These are phyloP conservation scores for Rosalia funebris DNA, from an alignment of 2,888 invertebrate species.

Conservation along the genomic window DNA sequence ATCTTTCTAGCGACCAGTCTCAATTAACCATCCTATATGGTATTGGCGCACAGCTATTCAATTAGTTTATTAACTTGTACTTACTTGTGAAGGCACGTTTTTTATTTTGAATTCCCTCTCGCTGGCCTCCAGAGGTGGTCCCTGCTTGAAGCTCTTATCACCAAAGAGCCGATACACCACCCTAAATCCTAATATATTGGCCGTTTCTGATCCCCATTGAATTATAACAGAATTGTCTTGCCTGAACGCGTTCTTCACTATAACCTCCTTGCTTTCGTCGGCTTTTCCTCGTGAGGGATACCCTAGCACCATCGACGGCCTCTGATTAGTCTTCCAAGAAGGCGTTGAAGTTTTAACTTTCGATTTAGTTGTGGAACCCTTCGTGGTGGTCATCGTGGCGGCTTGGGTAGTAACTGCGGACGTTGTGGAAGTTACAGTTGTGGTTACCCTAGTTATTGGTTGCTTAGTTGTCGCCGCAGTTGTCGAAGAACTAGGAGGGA, in stretches of 20 bases:
- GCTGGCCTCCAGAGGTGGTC: constrained; percentile 87
- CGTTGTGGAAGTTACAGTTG: constrained; percentile 53
- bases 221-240: constrained; percentile 90
- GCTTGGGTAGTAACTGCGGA: constrained; percentile 54
- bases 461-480: constrained; percentile 53
- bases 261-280: constrained; percentile 78
- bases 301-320: constrained; percentile 78
- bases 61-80: too few species aligned
- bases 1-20: too few species aligned
- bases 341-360: constrained; percentile 53
- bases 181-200: constrained; percentile 87
- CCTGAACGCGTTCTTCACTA: constrained; percentile 85
- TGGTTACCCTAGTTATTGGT: constrained; percentile 53
- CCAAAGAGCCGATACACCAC: constrained; percentile 91
- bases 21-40: too few species aligned
- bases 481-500: constrained; percentile 46
- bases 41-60: too few species aligned
- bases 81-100: constrained; percentile 88
- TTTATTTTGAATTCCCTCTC: constrained; percentile 93
- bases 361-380: constrained; percentile 56
- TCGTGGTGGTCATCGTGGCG: constrained; percentile 57
- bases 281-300: constrained; percentile 72
- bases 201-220: constrained; percentile 90
- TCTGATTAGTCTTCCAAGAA: constrained; percentile 66
- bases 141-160: constrained; percentile 89